These are phyloP conservation scores for Alectura lathami DNA, from an alignment of 2,113 vertebrate species.

Conservation along the genomic window DNA sequence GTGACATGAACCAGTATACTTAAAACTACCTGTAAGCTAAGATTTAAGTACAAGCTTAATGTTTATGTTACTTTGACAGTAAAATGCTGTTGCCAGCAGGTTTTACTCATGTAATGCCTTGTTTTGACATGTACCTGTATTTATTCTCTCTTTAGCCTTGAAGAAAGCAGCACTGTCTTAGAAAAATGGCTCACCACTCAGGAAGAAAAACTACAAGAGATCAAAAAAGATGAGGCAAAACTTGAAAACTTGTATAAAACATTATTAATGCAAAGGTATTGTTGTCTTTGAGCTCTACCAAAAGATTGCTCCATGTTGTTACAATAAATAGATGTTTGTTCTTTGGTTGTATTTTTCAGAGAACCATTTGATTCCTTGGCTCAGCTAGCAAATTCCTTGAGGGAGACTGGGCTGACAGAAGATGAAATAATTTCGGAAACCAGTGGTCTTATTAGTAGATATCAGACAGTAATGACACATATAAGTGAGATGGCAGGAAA, in stretches of 20 bases:
- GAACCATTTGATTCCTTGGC: conserved; percentile 71
- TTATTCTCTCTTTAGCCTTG: conserved; percentile 62
- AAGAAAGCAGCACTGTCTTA: conserved; percentile 57
- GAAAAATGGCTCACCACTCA: conserved; percentile 72
- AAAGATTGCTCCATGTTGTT: neutral
- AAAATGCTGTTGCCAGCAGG: neutral
- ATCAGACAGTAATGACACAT: conserved; percentile 52
- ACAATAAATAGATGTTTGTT: neutral
- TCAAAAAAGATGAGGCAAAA: conserved; percentile 31
- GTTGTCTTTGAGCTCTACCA: neutral
- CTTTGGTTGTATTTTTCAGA: conserved; percentile 52
- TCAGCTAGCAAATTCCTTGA: conserved; percentile 67
- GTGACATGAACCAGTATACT: neutral
- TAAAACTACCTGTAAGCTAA: neutral
- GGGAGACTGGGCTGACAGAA: conserved; percentile 57
- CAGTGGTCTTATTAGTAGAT: conserved; percentile 49
- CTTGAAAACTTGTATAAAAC: conserved; percentile 50
- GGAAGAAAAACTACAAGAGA: conserved; percentile 67
- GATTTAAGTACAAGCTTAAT: neutral
- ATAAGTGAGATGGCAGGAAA: conserved; percentile 49
- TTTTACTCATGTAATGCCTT: neutral
- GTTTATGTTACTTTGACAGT: neutral
- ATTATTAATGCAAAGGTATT: conserved; percentile 71
- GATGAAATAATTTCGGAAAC: conserved; percentile 55
- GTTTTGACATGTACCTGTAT: neutral